Base-by-base conservation (phyloP, 92 coral and sea anemone species). In the Zoanthus solanderi region DNA sequence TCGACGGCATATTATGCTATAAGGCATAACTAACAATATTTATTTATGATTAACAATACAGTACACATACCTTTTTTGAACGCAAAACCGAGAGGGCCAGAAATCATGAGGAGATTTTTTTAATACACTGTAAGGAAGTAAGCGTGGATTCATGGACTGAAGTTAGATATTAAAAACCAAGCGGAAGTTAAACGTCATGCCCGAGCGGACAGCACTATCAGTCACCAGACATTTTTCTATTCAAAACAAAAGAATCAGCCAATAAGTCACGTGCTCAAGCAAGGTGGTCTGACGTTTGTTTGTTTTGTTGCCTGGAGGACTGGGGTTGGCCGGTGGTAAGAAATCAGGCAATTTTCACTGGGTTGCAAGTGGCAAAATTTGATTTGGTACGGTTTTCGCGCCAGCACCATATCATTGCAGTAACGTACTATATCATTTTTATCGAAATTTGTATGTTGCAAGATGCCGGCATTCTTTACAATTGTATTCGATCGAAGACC, bases 241-340 rank as follows among this genome's bases (percentile, higher is more conserved):
- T 53, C 42, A 1, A 50, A 11, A 50, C 56, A 50, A 50, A 50
- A 50, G 10, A 50, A 11, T 50, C 6, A 50, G 12, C 56, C 56
- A 11, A 61, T 61, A 31, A 63, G 69, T 7, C 69, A 63, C 31
- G 28, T 63, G 69, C n/a, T 63, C 0, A 58, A 3, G 5, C 28
- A 18, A 63, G 67, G 67, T 63, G 31, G 10, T 18, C 9, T n/a
- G 69, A 63, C 17, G 31, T 63, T 63, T 0, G 66, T n/a, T 63
- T 63, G 32, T 63, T 63, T 63, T 63, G 69, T 63, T 63, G 17
- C 69, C 69, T 63, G 29, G 31, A 30, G 69, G 69, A 63, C 69
- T 63, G 69, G 32, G 69, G 10, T 4, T 23, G 61, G 23, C 23
- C 23, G 23, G 23, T 23, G 56, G 56, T 50, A 2, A 50, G 12